Conservation (phyloP, 2,797 vertebrate genomes). For the Malurus splendens region DNA sequence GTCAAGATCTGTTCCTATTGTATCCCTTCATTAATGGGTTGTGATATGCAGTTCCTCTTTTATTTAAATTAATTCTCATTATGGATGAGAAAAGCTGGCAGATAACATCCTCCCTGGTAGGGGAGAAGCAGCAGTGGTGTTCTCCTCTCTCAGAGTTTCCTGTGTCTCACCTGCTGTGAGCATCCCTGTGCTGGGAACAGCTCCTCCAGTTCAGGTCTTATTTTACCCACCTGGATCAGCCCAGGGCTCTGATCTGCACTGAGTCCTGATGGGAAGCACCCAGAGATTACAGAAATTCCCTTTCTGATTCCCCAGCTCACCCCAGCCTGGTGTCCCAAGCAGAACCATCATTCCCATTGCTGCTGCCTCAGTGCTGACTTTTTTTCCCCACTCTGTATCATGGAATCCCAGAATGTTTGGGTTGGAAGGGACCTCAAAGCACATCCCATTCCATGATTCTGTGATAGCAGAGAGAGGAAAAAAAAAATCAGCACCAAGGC, state of each 20-base stretch:
- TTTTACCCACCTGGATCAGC: accelerated
- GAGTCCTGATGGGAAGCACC: not conserved
- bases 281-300: not conserved
- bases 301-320: not conserved
- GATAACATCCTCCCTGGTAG: not conserved
- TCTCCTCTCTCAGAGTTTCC: not conserved
- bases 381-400: not conserved
- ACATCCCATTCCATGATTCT: too few relatives aligned
- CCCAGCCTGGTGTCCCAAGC: not conserved
- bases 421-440: accelerated
- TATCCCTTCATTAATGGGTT: not conserved
- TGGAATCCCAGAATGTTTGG: accelerated
- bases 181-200: accelerated
- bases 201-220: not conserved
- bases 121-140: not conserved
- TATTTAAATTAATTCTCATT: not conserved
- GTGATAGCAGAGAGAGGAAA: too few relatives aligned
- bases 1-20: not conserved
- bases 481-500: too few relatives aligned
- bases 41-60: not conserved
- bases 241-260: not conserved
- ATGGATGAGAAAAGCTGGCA: not conserved
- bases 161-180: not conserved
- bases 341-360: accelerated
- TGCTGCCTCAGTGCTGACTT: accelerated